Percentiles rank a stretch among this genome's conserved stretches.
Conservation (phyloP, 92 coral and sea anemone species). For the Muricea muricata region DNA sequence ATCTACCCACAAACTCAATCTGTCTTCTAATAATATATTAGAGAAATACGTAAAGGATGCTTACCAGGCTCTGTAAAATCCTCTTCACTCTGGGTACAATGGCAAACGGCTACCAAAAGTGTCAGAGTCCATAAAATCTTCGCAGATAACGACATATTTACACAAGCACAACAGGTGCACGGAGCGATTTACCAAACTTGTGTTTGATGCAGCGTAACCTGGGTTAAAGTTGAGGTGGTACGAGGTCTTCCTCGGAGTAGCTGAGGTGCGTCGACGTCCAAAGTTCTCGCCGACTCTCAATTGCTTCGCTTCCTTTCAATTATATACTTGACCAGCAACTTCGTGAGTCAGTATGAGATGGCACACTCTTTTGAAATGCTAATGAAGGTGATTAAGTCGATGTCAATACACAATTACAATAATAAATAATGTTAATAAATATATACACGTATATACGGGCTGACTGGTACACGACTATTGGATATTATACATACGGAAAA, state of each 20-base stretch:
- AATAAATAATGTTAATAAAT: neutral
- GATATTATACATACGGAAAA: no score
- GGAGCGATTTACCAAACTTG: neutral
- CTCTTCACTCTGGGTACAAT: neutral
- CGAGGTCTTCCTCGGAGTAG: neutral
- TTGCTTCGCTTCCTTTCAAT: neutral
- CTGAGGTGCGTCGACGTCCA: neutral
- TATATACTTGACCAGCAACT: conserved; percentile 3
- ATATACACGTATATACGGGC: neutral
- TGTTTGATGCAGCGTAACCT: neutral
- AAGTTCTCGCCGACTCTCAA: neutral
- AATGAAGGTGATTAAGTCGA: conserved; percentile 14
- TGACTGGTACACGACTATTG: neutral
- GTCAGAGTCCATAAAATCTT: neutral
- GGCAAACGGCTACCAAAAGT: neutral
- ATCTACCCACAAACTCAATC: neutral
- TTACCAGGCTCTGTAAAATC: neutral
- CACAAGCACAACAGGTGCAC: neutral
- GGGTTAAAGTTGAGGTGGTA: neutral
- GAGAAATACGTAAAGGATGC: neutral
- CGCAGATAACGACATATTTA: neutral
- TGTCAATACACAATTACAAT: conserved; percentile 3
- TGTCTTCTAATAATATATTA: neutral
- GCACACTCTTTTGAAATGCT: conserved; percentile 38
- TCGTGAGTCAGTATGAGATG: conserved; percentile 4